phyloP scores from a whole-genome alignment of 2,113 vertebrate genomes.

The Ifrita kowaldi region DNA sequence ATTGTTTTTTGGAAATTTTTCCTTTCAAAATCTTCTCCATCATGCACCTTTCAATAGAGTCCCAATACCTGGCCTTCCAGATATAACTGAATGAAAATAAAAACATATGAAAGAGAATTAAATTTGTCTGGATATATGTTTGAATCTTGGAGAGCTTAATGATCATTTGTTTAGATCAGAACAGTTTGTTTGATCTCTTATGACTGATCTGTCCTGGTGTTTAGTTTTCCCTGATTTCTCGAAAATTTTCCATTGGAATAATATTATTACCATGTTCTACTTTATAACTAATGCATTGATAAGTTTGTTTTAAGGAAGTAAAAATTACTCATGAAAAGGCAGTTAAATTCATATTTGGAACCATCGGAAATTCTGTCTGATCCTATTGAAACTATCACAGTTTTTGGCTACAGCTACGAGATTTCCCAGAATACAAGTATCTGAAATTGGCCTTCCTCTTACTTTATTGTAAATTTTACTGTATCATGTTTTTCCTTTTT shows the following conservation, averaged over 20 bases:
- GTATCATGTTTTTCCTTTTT: background rate
- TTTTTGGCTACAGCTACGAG: background rate
- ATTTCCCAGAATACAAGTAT: background rate
- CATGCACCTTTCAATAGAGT: background rate
- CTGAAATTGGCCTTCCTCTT: background rate
- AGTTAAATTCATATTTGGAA: background rate
- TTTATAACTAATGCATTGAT: background rate
- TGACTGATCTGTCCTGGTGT: background rate
- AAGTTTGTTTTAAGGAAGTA: background rate
- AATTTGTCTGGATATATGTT: background rate
- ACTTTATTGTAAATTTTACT: background rate
- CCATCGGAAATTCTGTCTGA: background rate
- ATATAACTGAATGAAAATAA: background rate
- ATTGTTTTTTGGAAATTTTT: background rate
- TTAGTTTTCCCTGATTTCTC: background rate
- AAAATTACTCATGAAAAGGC: background rate
- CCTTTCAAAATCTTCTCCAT: background rate
- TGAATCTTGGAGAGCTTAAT: background rate
- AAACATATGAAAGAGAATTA: background rate
- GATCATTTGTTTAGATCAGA: background rate
- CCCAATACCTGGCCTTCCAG: background rate
- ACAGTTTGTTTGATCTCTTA: background rate
- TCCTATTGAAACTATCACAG: background rate
- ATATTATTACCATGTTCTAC: background rate
- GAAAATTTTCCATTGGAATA: background rate